Evolutionary conservation across 2,113 vertebrate genomes (phyloP).

Genomic region (Phainopepla nitens): DNA sequence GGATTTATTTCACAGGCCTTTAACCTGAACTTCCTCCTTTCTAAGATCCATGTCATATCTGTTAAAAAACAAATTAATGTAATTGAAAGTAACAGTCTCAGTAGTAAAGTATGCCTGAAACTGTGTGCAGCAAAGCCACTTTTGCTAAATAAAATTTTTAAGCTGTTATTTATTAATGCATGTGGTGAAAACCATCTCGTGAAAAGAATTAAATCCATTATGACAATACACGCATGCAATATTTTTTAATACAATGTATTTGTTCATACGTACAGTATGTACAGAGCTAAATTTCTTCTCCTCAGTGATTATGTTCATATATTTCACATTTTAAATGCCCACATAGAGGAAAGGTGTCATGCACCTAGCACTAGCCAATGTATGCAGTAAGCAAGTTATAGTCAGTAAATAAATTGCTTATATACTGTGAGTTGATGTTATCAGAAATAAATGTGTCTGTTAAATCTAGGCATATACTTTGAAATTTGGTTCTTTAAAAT

Average conservation of each 20-base stretch:
- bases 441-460: background rate
- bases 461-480: background rate
- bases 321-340: background rate
- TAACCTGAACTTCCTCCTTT: background rate
- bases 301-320: background rate
- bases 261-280: accelerated
- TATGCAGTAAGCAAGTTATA: background rate
- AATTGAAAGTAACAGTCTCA: background rate
- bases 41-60: background rate
- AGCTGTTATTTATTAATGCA: background rate
- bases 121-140: background rate
- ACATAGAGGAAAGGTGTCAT: background rate
- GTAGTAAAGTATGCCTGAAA: background rate
- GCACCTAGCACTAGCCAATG: background rate
- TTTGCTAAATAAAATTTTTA: background rate
- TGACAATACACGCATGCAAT: background rate
- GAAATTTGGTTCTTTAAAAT: background rate
- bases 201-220: background rate
- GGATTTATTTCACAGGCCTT: background rate
- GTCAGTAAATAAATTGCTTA: background rate
- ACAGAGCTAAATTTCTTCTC: background rate
- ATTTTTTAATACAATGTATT: background rate
- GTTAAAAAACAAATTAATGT: background rate
- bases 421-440: background rate
- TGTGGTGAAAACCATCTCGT: background rate